Conservation (phyloP, 92 coral and sea anemone species). For the Zoanthus solanderi region DNA sequence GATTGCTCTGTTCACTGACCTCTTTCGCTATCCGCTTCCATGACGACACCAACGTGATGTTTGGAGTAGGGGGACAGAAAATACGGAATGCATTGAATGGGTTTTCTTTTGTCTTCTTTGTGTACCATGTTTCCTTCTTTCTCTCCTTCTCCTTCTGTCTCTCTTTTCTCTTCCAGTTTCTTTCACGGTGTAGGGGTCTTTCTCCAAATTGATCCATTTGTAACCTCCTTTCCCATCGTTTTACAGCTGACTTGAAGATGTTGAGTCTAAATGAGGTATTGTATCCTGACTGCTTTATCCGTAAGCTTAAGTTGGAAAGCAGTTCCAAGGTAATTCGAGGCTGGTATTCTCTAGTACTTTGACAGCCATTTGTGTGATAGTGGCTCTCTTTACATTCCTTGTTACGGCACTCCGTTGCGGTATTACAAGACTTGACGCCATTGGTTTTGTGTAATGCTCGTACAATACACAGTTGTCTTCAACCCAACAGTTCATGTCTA, state of each 20-base stretch:
- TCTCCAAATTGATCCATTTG: conserved; percentile 42
- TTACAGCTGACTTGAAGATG: conserved; percentile 30
- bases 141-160: neutral
- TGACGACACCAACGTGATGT: too few relatives aligned
- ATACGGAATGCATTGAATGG: too few relatives aligned
- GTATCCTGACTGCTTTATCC: conserved; percentile 32
- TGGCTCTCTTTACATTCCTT: conserved; percentile 22
- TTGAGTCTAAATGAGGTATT: conserved; percentile 21
- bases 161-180: conserved; percentile 39
- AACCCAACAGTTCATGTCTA: conserved; percentile 30
- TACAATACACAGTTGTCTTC: conserved; percentile 36
- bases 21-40: too few relatives aligned
- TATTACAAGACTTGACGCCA: conserved; percentile 26
- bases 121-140: neutral
- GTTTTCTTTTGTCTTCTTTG: too few relatives aligned
- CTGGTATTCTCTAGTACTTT: conserved; percentile 38
- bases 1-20: too few relatives aligned
- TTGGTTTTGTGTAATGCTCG: conserved; percentile 15
- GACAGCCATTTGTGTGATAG: conserved; percentile 42
- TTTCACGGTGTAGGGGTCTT: conserved; percentile 29
- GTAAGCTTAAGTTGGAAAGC: conserved; percentile 25
- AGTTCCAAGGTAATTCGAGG: conserved; percentile 25
- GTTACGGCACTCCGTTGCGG: conserved; percentile 29
- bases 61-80: too few relatives aligned
- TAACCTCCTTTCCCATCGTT: conserved; percentile 30